These are phyloP conservation scores for Cyanocitta stelleri DNA, from an alignment of 2,113 vertebrate species.

Conservation along the genomic window DNA sequence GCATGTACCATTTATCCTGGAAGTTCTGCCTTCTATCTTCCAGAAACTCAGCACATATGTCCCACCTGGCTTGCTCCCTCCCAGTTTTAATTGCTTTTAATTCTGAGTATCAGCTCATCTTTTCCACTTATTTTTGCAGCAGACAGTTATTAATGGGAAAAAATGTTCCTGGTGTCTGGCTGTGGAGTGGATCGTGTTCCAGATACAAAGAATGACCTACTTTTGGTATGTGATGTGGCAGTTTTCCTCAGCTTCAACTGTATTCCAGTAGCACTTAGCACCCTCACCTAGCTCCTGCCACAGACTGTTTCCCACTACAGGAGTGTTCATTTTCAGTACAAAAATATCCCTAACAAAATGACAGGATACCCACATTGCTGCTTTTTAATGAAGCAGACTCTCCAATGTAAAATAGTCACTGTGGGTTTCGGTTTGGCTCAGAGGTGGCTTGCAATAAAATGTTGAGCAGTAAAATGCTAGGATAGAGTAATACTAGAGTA, in stretches of 20 bases:
- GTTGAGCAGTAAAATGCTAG: constrained; percentile 6
- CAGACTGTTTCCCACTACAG: background rate
- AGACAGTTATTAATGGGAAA: constrained; percentile 22
- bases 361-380: background rate
- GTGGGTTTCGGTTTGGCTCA: constrained; percentile 28
- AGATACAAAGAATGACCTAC: constrained; percentile 8
- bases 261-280: constrained; percentile 32
- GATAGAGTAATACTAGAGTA: constrained; percentile 4
- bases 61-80: background rate
- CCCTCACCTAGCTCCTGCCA: constrained; percentile 15
- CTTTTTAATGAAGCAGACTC: constrained; percentile 34
- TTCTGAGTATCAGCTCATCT: constrained; percentile 9
- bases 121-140: constrained; percentile 13
- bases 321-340: constrained; percentile 16
- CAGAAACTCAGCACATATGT: background rate
- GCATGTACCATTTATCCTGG: background rate
- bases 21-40: background rate
- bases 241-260: background rate
- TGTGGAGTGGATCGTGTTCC: background rate
- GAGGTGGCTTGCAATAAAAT: constrained; percentile 8
- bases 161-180: constrained; percentile 17
- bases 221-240: background rate
- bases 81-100: background rate
- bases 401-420: constrained; percentile 15
- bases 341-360: constrained; percentile 4